Conservation (phyloP, 2,888 invertebrate species). For the Ophion slaviceki region DNA sequence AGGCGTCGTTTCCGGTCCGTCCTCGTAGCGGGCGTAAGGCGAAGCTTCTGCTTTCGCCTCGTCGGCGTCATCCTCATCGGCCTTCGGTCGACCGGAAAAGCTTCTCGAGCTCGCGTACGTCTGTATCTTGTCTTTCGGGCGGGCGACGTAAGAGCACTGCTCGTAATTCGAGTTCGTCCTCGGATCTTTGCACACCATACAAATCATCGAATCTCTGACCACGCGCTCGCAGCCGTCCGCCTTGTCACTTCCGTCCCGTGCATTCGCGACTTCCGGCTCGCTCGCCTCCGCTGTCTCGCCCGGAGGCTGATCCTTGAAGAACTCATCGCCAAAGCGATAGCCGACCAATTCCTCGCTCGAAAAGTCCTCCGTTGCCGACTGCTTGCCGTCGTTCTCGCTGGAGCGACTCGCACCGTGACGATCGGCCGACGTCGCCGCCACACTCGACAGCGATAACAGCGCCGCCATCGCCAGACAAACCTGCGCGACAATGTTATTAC, state of each 20-base stretch:
- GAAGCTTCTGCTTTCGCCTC: background rate
- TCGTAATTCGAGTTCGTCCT: slow-evolving; percentile 92
- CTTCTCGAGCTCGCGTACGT: slow-evolving; percentile 15
- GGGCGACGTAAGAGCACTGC: slow-evolving; percentile 91
- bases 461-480: background rate
- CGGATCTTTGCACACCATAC: slow-evolving; percentile 90
- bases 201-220: slow-evolving; percentile 88
- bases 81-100: slow-evolving; percentile 6
- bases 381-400: slow-evolving; percentile 80
- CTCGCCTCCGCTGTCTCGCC: slow-evolving; percentile 35
- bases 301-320: slow-evolving; percentile 74
- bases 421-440: background rate
- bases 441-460: background rate
- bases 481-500: background rate
- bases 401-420: background rate
- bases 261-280: slow-evolving; percentile 85
- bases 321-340: slow-evolving; percentile 80
- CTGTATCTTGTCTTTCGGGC: slow-evolving; percentile 88
- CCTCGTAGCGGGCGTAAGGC: slow-evolving; percentile 11
- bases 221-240: slow-evolving; percentile 88
- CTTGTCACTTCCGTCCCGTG: slow-evolving; percentile 86
- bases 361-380: slow-evolving; percentile 64
- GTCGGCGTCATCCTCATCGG: slow-evolving; percentile 2
- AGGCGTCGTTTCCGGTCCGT: background rate
- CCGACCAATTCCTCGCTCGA: slow-evolving; percentile 79